Conservation (phyloP, 2,797 vertebrate species). For the Loriculus beryllinus region DNA sequence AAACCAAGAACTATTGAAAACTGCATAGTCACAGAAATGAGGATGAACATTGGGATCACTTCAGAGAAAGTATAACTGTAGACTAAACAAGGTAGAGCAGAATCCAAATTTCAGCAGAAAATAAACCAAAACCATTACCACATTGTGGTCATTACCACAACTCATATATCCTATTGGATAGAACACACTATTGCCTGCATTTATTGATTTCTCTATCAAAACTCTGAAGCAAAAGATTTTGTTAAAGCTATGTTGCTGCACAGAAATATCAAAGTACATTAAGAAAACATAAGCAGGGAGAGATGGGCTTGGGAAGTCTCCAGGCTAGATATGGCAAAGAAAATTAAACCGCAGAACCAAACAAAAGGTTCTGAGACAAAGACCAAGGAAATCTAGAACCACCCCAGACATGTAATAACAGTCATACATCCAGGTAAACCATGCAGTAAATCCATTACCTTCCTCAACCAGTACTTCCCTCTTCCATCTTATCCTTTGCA, state of each 20-base stretch:
- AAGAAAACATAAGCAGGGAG: background rate
- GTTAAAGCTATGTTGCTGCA: background rate
- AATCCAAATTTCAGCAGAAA: background rate
- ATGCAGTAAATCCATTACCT: background rate
- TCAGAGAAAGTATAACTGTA: background rate
- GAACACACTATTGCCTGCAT: background rate
- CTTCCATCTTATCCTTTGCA: background rate
- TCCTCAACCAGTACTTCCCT: background rate
- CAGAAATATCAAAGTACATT: background rate
- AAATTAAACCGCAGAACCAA: constrained; percentile 65
- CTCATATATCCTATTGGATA: background rate
- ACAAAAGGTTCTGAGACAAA: constrained; percentile 51
- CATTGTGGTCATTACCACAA: background rate
- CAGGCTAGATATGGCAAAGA: constrained; percentile 73
- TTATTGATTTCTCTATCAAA: background rate
- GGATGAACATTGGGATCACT: background rate
- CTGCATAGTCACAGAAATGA: background rate
- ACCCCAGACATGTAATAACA: constrained; percentile 1
- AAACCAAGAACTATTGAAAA: background rate
- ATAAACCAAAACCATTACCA: background rate
- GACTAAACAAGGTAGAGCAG: background rate
- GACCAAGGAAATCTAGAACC: constrained; percentile 43
- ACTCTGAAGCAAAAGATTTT: background rate
- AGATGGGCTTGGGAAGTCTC: constrained; percentile 68
- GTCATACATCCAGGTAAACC: constrained; percentile 47